phyloP scores from a whole-genome alignment of 2,113 vertebrate genomes.

The Mystacornis crossleyi region DNA sequence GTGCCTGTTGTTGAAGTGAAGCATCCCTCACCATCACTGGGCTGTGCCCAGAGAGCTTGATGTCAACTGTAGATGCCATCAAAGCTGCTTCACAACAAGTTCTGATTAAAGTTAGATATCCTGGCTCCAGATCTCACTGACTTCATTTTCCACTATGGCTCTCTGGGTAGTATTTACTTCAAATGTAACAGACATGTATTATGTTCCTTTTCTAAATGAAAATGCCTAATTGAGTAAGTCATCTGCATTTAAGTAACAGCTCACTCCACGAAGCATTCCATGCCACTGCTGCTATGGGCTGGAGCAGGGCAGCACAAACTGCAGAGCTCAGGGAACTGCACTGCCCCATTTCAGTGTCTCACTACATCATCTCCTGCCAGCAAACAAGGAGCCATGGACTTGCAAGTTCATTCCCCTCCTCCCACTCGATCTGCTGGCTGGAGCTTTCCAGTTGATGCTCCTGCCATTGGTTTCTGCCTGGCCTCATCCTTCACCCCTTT shows the following conservation, averaged over 20 bases:
- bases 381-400: not conserved
- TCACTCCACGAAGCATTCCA: not conserved
- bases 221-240: not conserved
- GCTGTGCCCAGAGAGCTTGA: not conserved
- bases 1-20: not conserved
- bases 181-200: not conserved
- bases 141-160: conserved; percentile 42
- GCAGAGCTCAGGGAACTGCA: not conserved
- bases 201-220: conserved; percentile 2
- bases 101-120: conserved; percentile 14
- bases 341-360: not conserved
- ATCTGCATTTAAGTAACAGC: not conserved
- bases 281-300: not conserved
- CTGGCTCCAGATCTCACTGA: conserved; percentile 23
- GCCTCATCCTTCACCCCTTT: not conserved
- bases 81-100: conserved; percentile 7
- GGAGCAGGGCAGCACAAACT: not conserved
- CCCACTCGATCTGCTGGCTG: not conserved
- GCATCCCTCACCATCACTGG: not conserved
- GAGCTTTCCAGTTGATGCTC: not conserved
- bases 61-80: conserved; percentile 5
- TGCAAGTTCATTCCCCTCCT: not conserved
- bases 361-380: not conserved
- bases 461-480: not conserved
- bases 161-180: not conserved